Evolutionary conservation across 2,797 vertebrate genomes (phyloP).

Genomic region (Thamnophis elegans): DNA sequence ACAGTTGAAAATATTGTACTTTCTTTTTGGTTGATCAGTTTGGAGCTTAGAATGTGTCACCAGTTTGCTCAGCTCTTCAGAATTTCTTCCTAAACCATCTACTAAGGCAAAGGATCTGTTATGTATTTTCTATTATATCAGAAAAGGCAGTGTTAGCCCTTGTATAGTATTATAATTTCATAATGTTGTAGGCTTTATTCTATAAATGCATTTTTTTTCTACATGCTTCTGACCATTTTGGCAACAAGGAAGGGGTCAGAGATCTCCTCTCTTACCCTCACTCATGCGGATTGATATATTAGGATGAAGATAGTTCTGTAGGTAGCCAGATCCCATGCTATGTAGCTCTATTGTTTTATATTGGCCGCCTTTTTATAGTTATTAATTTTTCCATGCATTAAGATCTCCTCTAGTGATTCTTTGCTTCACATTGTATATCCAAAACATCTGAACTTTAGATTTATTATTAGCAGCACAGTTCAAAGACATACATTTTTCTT

Average conservation of each 20-base stretch:
- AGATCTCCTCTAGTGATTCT: background rate
- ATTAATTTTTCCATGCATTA: background rate
- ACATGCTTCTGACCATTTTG: background rate
- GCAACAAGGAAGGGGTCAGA: background rate
- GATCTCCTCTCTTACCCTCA: background rate
- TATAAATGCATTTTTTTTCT: background rate
- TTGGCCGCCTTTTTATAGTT: background rate
- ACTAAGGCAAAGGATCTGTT: background rate
- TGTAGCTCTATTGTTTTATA: background rate
- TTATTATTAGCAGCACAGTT: background rate
- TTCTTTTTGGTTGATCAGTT: background rate
- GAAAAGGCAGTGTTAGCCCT: background rate
- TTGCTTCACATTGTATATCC: background rate
- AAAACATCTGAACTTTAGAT: background rate
- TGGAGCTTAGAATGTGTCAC: background rate
- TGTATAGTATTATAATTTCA: background rate
- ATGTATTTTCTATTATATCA: background rate
- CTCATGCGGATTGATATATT: background rate
- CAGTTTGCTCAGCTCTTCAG: background rate
- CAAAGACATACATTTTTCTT: background rate
- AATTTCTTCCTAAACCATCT: background rate
- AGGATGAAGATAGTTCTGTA: background rate
- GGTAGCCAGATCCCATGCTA: background rate
- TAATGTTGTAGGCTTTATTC: background rate
- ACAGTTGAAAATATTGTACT: background rate